A percentile compares a stretch with the other conserved stretches of the same genome.
Conservation (phyloP, 2,888 invertebrate genomes). For the Fragum fragum region DNA sequence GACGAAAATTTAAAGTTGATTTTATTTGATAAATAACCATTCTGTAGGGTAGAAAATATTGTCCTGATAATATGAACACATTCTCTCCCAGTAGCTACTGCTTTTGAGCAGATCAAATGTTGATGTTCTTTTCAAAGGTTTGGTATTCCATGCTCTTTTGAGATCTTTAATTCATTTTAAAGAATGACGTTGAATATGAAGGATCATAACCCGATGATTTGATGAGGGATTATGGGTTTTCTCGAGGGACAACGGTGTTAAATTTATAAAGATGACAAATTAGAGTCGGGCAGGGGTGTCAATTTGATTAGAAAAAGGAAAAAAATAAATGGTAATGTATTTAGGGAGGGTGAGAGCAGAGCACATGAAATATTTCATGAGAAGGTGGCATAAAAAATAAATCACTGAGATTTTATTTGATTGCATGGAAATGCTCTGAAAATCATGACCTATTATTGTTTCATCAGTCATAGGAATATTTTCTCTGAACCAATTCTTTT, state of each 20-base stretch:
- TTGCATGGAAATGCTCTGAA: constrained; percentile 1
- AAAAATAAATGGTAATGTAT: constrained; percentile 42
- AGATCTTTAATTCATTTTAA: too few relatives aligned
- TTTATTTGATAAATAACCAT: too few relatives aligned
- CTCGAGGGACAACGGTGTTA: constrained; percentile 53
- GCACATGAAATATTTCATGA: constrained; percentile 21
- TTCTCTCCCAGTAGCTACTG: too few relatives aligned
- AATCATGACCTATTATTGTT: constrained; percentile 16
- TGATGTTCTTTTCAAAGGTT: too few relatives aligned
- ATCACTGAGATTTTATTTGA: constrained; percentile 10
- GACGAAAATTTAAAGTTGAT: too few relatives aligned
- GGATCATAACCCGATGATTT: constrained; percentile 66
- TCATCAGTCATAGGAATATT: constrained; percentile 11
- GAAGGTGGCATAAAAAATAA: constrained; percentile 17
- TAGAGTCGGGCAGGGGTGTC: constrained; percentile 55
- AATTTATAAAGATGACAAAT: constrained; percentile 63
- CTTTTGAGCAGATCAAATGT: too few relatives aligned
- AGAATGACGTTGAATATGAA: constrained; percentile 64
- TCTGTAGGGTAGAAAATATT: too few relatives aligned
- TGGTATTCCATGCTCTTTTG: too few relatives aligned
- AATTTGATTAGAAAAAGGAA: constrained; percentile 52
- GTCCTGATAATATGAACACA: too few relatives aligned
- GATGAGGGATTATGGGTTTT: constrained; percentile 52
- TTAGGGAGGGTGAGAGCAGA: constrained; percentile 19
- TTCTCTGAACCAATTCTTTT: too few relatives aligned